Base-by-base conservation (phyloP, 2,888 invertebrate species). In the Brachyptera risi region DNA sequence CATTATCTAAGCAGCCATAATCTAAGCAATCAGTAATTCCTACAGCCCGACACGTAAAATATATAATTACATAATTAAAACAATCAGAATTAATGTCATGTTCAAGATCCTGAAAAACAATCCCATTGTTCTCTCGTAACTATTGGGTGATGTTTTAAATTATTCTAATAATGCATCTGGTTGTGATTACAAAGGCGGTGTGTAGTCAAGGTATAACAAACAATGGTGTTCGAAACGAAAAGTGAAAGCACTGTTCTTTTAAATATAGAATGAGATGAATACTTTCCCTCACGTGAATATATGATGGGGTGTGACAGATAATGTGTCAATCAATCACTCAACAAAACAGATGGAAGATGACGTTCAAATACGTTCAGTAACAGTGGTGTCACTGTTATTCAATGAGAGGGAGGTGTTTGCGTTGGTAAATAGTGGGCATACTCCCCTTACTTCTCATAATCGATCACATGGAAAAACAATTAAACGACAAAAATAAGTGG, bases 61-160 rank as follows among this genome's bases (percentile, higher is more conserved):
- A n/a, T n/a, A n/a, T n/a, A n/a, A n/a, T n/a, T n/a, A n/a, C n/a
- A n/a, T n/a, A n/a, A n/a, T n/a, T n/a, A n/a, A n/a, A n/a, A n/a
- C n/a, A n/a, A 31, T 31, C 11, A 31, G 35, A 7, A 47, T 23
- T 47, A 24, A 47, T 47, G 47, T 47, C 47, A 47, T 24, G 47
- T 47, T 24, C 47, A 47, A 47, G 47, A 21, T 21, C 47, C n/a
- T 17, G 23, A 21, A 23, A 47, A 47, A 24, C n/a, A 47, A 23
- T 47, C 24, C n/a, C 47, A 47, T 47, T 47, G 47, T 47, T 21
- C 47, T 23, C 23, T 3, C 24, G 23, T 11, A 11, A 24, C 24
- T 23, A 47, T 24, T 7, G 47, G 47, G 47, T 21, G 47, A 47
- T 47, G 19, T 23, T 24, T 7, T 7, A 31, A 31, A 31, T 31